Percentiles rank a stretch among this genome's conserved stretches.
These are phyloP conservation scores for Ophion costatus DNA, from an alignment of 2,888 invertebrate genomes.

Conservation along the genomic window DNA sequence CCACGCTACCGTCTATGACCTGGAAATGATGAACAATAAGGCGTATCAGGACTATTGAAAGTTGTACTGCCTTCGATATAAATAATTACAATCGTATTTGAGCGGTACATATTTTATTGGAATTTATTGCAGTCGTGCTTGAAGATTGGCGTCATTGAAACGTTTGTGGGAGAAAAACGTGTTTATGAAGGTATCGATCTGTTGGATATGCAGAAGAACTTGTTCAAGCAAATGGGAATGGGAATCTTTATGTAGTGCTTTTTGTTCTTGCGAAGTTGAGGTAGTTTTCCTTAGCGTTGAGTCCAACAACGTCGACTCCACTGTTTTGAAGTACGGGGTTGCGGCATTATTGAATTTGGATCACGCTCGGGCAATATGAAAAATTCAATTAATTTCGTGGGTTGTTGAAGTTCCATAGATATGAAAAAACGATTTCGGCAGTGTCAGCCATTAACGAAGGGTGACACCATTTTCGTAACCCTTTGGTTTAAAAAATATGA, in stretches of 20 bases:
- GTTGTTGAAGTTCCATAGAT: too few species aligned
- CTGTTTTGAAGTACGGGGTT: too few species aligned
- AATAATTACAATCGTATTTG: conserved; percentile 4
- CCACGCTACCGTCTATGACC: not conserved
- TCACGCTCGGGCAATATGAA: too few species aligned
- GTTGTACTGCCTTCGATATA: not conserved
- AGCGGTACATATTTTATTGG: not conserved
- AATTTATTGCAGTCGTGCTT: not conserved
- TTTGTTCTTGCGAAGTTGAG: too few species aligned
- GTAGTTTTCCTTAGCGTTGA: too few species aligned
- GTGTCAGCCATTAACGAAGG: too few species aligned
- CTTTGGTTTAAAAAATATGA: too few species aligned
- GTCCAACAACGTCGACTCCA: too few species aligned
- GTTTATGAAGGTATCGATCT: not conserved
- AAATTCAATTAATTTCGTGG: too few species aligned
- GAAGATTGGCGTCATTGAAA: not conserved
- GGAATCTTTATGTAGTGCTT: not conserved
- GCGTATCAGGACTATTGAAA: not conserved
- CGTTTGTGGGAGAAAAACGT: not conserved
- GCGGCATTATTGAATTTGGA: too few species aligned
- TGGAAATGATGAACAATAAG: conserved; percentile 16
- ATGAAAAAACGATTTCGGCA: too few species aligned
- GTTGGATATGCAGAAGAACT: not conserved
- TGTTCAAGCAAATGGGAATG: not conserved
- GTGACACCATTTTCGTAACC: too few species aligned